Percentiles rank a stretch among this genome's conserved stretches.
These are phyloP conservation scores for Papilio xuthus DNA, from an alignment of 1,140 invertebrate genomes.

Conservation along the genomic window DNA sequence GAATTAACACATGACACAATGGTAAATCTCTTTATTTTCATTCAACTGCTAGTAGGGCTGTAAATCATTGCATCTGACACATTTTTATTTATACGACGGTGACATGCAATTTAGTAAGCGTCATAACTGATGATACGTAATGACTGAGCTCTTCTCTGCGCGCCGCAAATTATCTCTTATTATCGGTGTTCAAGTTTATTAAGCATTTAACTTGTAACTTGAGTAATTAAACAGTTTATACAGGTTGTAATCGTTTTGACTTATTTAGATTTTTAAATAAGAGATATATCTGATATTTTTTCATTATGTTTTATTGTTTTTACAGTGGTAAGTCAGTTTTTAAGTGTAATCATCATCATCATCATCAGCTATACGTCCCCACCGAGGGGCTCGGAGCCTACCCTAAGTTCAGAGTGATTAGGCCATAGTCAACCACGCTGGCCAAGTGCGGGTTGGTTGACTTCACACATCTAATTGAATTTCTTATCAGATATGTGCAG, in stretches of 20 bases:
- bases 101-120: conserved; percentile 31
- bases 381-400: no score
- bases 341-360: no score
- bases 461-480: no score
- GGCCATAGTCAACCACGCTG: no score
- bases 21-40: neutral
- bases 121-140: conserved; percentile 28
- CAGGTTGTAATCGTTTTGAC: neutral
- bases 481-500: no score
- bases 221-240: neutral
- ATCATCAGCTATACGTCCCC: no score
- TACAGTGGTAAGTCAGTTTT: neutral
- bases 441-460: no score
- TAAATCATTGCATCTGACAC: conserved; percentile 29
- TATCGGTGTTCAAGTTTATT: conserved; percentile 13
- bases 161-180: conserved; percentile 2
- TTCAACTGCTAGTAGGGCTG: neutral
- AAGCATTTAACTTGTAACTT: neutral
- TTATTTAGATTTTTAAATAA: neutral
- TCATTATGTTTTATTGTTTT: neutral
- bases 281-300: neutral
- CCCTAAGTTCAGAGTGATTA: no score
- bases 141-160: neutral
- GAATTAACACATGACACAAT: neutral
- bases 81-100: conserved; percentile 38